Conservation (phyloP, 1,140 invertebrate species). For the Calliphora vicina region DNA sequence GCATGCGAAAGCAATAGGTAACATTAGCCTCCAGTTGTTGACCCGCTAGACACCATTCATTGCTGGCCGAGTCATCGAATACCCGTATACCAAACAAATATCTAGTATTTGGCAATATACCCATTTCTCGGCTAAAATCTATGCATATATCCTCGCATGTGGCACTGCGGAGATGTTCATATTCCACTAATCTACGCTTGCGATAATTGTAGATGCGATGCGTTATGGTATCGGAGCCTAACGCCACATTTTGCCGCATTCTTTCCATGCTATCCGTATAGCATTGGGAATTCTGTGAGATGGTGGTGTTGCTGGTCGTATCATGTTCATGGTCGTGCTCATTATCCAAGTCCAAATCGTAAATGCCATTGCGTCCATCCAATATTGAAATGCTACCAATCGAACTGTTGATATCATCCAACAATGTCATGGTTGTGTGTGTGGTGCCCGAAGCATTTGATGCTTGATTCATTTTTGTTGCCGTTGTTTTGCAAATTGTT, state of each 20-base stretch:
- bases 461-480: slow-evolving; percentile 38
- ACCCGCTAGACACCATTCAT: slow-evolving; percentile 70
- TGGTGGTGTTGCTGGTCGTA: background rate
- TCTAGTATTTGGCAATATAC: slow-evolving; percentile 77
- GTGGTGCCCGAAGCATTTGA: slow-evolving; percentile 39
- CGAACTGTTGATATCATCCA: slow-evolving; percentile 36
- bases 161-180: background rate
- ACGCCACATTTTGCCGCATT: background rate
- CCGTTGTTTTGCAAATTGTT: background rate
- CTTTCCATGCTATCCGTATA: slow-evolving; percentile 27
- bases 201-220: slow-evolving; percentile 23
- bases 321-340: slow-evolving; percentile 24
- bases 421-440: slow-evolving; percentile 36
- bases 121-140: slow-evolving; percentile 72
- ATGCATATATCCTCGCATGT: slow-evolving; percentile 75
- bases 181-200: slow-evolving; percentile 12
- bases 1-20: slow-evolving; percentile 77
- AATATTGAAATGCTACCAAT: slow-evolving; percentile 25
- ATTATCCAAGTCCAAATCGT: background rate
- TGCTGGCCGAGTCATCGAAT: slow-evolving; percentile 67
- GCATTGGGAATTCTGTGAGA: slow-evolving; percentile 23
- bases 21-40: slow-evolving; percentile 66
- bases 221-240: background rate
- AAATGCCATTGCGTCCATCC: slow-evolving; percentile 4
- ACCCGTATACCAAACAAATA: slow-evolving; percentile 79